Evolutionary conservation across 2,888 invertebrate species (phyloP), one percentile per base, ranked within the genome.

Genomic region (Pyrrhosoma nymphula): DNA sequence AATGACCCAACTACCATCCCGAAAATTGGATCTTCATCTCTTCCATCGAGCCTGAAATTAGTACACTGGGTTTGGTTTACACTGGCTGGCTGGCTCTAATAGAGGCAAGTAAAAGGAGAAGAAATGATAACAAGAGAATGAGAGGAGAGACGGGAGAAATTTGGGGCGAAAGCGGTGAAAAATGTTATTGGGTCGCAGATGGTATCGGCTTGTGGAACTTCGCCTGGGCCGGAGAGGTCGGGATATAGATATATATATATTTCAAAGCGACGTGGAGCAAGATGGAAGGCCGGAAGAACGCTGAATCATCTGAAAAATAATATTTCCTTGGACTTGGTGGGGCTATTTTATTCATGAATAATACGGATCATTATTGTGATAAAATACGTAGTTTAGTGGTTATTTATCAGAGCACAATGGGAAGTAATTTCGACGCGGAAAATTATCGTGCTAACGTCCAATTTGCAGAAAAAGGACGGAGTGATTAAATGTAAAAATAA

Each of bases 161-260:
- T 82, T 35, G 35, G 82, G 82, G 82, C 35, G 35, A 82, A 35
- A 82, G 82, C 82, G 82, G 82, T 93, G 93, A 93, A 75, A 93
- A 93, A 93, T 93, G 47, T n/a, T 16, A 69, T 47, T 47, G 93
- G 93, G 93, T 14, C 93, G 93, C 93, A 93, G 93, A 93, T 93
- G 93, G 69, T 75, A 93, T 93, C 69, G 93, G 93, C 69, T 47
- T 26, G 93, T 69, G 93, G 69, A 93, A 93, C 93, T 93, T 69
- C 69, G 39, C 93, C 26, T n/a, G 69, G 26, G 93, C 63, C n/a
- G 23, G 47, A 93, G 35, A 20, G 82, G 82, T 35, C 23, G 82
- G 35, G 82, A 82, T 82, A 82, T 30, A 82, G 93, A 93, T 69
- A 75, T 93, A 60, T 60, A 60, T 60, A 60, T 60, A 93, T 93